Evolutionary conservation across 2,797 vertebrate genomes (phyloP), one percentile per base, ranked within the genome.

Genomic region (Hoplostethus mediterraneus): DNA sequence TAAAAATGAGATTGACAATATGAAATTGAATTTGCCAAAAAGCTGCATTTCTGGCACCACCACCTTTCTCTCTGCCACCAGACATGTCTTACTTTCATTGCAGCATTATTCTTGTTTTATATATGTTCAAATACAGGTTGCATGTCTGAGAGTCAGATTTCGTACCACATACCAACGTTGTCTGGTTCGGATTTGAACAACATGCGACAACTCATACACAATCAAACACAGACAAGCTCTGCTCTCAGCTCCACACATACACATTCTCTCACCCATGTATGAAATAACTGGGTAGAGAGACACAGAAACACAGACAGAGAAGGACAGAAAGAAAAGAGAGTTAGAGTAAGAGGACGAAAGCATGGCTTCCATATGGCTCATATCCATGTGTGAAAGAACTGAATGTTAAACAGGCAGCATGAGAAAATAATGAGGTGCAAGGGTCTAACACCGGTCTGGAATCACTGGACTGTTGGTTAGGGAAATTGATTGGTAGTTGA

Each of bases 261-360:
- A 62, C 55, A 74, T 70, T 73, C 66, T 70, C 42, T 51, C 61
- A 70, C 44, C 49, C n/a, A 28, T 28, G 30, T 60, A 42, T 33
- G 65, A 79, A 73, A 73, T 68, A 67, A 58, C 64, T 63, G 6
- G 11, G 38, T 16, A 49, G 25, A 25, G 56, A 56, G 31, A n/a
- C n/a, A 61, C n/a, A 61, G 17, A 45, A 40, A 36, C 33, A 36
- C 6, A 30, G 30, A 14, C 16, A 31, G 36, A 40, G 33, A 59
- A 9, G 17, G 56, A 59, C 11, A 49, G 25, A 25, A 51, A 56
- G 31, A n/a, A 16, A 49, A 21, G 21, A 21, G 21, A 21, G 21
- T 1, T 21, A 28, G 28, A 28, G 28, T 28, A 28, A 28, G 28
- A 28, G 28, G 28, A n/a, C 14, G 56, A 56, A 21, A n/a, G 47